These are phyloP conservation scores for Disparrhopalites patrizii DNA, from an alignment of 2,888 invertebrate genomes.

Conservation along the genomic window DNA sequence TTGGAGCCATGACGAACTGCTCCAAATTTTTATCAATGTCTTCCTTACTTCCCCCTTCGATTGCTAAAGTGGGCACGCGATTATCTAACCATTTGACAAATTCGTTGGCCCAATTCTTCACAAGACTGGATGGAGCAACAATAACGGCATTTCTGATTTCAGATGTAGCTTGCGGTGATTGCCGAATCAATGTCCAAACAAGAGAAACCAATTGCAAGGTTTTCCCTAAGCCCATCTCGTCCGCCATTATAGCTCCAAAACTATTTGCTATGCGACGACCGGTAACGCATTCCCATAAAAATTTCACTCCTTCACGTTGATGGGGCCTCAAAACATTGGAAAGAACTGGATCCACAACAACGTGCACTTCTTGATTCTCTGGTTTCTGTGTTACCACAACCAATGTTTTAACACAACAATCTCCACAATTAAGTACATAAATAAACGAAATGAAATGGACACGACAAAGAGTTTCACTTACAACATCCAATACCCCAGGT, in stretches of 20 bases:
- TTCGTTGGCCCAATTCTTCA: conserved; percentile 99
- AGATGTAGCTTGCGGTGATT: conserved; percentile 87
- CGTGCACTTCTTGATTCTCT: conserved; percentile 72
- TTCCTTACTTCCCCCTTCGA: conserved; percentile 71
- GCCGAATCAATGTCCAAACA: conserved; percentile 88
- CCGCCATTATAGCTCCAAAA: conserved; percentile 98
- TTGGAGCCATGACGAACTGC: conserved; percentile 69
- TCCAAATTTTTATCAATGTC: conserved; percentile 76
- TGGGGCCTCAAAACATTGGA: conserved; percentile 89
- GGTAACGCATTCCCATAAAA: conserved; percentile 98
- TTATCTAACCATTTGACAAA: conserved; percentile 93
- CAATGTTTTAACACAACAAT: conserved; percentile 24
- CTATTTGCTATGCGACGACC: conserved; percentile 80
- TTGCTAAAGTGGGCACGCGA: conserved; percentile 66
- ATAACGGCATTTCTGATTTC: conserved; percentile 80
- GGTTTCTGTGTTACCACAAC: conserved; percentile 52
- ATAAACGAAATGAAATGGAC: not conserved
- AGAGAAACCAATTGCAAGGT: conserved; percentile 96
- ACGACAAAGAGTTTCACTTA: conserved; percentile 3
- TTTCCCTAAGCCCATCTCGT: conserved; percentile 90
- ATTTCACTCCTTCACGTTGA: conserved; percentile 97
- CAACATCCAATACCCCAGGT: conserved; percentile 78
- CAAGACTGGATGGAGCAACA: conserved; percentile 94
- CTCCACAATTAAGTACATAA: not conserved
- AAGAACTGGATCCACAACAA: conserved; percentile 93